phyloP scores from a whole-genome alignment of 2,888 invertebrate genomes.

The Tubulanus polymorphus region DNA sequence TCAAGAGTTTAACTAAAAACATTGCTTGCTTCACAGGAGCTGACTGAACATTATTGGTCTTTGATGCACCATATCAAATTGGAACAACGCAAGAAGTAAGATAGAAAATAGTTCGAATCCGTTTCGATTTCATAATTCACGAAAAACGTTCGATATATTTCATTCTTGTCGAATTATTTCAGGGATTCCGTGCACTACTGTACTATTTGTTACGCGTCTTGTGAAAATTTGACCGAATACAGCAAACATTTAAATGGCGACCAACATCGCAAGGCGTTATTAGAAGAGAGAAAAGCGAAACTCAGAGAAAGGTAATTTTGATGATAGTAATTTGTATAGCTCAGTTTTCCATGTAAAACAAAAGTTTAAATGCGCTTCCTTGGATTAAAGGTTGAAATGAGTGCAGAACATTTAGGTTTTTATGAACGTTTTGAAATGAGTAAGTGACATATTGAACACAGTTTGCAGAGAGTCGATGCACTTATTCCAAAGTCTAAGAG shows the following conservation, averaged over 20 bases:
- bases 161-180: slow-evolving; percentile 7
- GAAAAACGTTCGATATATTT: background rate
- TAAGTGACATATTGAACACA: no score
- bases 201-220: slow-evolving; percentile 28
- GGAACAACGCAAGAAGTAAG: slow-evolving; percentile 36
- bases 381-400: no score
- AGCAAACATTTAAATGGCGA: slow-evolving; percentile 33
- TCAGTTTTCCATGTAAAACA: no score
- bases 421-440: no score
- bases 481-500: no score
- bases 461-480: no score
- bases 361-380: no score
- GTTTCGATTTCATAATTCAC: background rate
- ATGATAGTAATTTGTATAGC: no score
- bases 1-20: no score
- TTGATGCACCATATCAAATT: slow-evolving; percentile 39
- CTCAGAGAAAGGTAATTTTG: no score
- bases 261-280: slow-evolving; percentile 29
- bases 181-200: slow-evolving; percentile 33
- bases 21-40: slow-evolving; percentile 24
- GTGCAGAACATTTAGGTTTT: no score
- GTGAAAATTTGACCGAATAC: slow-evolving; percentile 31
- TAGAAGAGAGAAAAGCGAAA: slow-evolving; percentile 1
- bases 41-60: slow-evolving; percentile 36
- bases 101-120: background rate